These are phyloP conservation scores for Pterocles burchelli DNA, from an alignment of 2,113 vertebrate species.

Conservation along the genomic window DNA sequence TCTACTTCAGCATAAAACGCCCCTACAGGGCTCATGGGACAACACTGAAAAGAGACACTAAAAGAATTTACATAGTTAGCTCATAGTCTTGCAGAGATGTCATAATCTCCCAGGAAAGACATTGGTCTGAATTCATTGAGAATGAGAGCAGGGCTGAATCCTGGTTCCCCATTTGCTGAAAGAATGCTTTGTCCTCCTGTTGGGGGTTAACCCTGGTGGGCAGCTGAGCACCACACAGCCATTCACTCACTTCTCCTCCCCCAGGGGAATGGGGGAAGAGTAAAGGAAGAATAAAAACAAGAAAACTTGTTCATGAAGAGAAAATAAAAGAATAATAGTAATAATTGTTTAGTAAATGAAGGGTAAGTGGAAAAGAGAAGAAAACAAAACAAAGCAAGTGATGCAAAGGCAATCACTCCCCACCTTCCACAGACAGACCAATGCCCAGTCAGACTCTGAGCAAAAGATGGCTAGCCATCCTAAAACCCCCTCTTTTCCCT, in stretches of 20 bases:
- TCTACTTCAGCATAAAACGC: too few species aligned
- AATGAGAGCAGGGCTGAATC: background rate
- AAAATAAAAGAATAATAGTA: background rate
- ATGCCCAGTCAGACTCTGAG: background rate
- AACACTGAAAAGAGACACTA: background rate
- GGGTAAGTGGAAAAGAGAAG: background rate
- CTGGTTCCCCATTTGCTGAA: background rate
- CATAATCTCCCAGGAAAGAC: background rate
- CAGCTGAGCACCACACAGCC: background rate
- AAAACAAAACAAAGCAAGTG: background rate
- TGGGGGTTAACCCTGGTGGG: fast-evolving
- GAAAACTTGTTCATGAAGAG: background rate
- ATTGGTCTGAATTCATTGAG: background rate
- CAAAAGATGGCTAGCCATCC: background rate
- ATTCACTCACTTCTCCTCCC: background rate
- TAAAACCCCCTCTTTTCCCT: background rate
- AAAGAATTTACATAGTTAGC: background rate
- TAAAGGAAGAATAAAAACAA: background rate
- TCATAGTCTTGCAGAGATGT: background rate
- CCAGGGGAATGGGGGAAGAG: background rate
- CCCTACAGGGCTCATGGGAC: fast-evolving
- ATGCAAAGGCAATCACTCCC: background rate
- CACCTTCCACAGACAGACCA: background rate
- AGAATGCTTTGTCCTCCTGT: background rate
- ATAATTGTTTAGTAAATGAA: background rate